Conservation (phyloP, 2,797 vertebrate species). For the Crenuchus spilurus region DNA sequence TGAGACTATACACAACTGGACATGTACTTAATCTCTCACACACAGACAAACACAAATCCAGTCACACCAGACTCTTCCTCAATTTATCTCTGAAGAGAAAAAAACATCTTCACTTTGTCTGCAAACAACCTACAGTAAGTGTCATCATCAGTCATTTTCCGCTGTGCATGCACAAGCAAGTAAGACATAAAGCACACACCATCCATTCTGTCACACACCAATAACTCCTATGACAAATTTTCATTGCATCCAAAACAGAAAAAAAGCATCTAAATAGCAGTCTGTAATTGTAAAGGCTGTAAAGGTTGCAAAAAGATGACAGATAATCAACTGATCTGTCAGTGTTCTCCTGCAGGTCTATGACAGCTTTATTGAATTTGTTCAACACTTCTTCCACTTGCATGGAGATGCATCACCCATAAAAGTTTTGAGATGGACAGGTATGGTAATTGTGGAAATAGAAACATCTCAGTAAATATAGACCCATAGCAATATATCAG, state of each 20-base stretch:
- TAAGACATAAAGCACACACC: neutral
- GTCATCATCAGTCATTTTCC: slow-evolving; percentile 10
- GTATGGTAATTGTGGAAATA: neutral
- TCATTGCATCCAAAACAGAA: neutral
- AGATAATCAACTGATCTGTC: slow-evolving; percentile 12
- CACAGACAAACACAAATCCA: neutral
- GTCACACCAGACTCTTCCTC: neutral
- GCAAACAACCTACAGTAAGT: neutral
- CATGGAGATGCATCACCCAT: neutral
- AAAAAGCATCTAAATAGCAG: neutral
- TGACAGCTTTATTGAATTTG: slow-evolving; percentile 2
- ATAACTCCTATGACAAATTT: neutral
- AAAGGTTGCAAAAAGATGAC: slow-evolving; percentile 25
- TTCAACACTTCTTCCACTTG: neutral
- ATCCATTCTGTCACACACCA: neutral
- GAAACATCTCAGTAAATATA: neutral
- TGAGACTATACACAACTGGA: neutral
- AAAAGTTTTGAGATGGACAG: neutral
- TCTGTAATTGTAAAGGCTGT: neutral
- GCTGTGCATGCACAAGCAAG: neutral
- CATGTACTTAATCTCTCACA: neutral
- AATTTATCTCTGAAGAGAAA: neutral
- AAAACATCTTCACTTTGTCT: neutral
- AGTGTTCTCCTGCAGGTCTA: neutral
- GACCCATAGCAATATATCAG: neutral